These are phyloP conservation scores for Cyprinodon variegatus DNA, from an alignment of 2,113 vertebrate species.

Conservation along the genomic window DNA sequence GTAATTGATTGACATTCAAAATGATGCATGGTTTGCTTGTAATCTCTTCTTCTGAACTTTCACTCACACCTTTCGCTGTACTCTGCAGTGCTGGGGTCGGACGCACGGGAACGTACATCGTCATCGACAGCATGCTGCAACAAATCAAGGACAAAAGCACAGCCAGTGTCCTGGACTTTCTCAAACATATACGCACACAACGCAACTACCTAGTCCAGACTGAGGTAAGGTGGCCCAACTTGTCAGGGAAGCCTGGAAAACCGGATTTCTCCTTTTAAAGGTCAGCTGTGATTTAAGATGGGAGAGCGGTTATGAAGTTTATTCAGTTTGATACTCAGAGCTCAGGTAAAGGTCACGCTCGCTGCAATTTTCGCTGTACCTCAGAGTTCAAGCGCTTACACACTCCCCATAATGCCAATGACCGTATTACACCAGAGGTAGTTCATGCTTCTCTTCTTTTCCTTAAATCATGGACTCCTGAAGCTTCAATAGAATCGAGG, in stretches of 20 bases:
- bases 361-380: conserved; percentile 22
- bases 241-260: conserved; percentile 6
- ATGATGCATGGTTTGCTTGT: conserved; percentile 21
- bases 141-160: conserved; percentile 99
- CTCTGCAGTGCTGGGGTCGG: conserved; percentile 91
- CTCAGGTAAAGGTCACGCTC: conserved; percentile 51
- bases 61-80: conserved; percentile 39
- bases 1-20: conserved; percentile 16
- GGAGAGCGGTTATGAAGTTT: conserved; percentile 37
- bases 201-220: conserved; percentile 99
- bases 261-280: conserved; percentile 38
- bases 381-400: conserved; percentile 27
- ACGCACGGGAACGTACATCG: conserved; percentile 98
- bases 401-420: conserved; percentile 1
- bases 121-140: conserved; percentile 99
- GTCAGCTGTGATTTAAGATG: conserved; percentile 53
- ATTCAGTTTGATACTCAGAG: conserved; percentile 34
- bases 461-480: not conserved
- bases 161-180: conserved; percentile 97
- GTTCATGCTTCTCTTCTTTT: conserved; percentile 4
- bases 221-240: conserved; percentile 85
- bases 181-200: conserved; percentile 99
- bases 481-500: not conserved
- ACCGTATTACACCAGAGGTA: conserved; percentile 13
- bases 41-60: conserved; percentile 29